Evolutionary conservation across 2,113 vertebrate species (phyloP).

Genomic region (Sturnira hondurensis): DNA sequence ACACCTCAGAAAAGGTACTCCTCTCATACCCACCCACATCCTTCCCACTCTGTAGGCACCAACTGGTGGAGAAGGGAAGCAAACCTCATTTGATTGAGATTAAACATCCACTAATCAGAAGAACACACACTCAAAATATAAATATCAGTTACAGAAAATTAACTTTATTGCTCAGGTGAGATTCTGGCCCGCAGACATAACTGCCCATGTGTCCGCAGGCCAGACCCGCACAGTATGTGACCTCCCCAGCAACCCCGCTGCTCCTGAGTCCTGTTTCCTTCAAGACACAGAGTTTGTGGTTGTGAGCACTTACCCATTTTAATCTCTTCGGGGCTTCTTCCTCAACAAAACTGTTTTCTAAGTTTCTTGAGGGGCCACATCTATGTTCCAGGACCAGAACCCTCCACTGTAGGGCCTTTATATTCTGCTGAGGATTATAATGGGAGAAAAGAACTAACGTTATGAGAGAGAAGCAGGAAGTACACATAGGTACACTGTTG

Average conservation of each 20-base stretch:
- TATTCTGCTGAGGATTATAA: neutral
- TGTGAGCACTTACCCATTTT: neutral
- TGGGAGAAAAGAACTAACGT: neutral
- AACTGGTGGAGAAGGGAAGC: neutral
- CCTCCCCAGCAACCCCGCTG: neutral
- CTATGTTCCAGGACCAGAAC: neutral
- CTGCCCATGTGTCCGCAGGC: fast-evolving
- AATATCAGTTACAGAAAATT: neutral
- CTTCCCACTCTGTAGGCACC: neutral
- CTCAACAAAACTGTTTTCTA: neutral
- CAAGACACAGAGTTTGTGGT: neutral
- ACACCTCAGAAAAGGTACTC: neutral
- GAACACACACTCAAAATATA: neutral
- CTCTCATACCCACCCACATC: neutral
- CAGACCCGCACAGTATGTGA: fast-evolving
- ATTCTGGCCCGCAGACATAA: neutral
- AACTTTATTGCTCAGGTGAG: neutral
- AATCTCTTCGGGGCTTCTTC: neutral
- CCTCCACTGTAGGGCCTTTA: neutral
- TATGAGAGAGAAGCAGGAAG: neutral
- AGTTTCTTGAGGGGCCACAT: neutral
- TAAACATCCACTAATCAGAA: neutral
- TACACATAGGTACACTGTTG: neutral
- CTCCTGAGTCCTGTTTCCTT: neutral
- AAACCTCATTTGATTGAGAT: neutral